phyloP scores from a whole-genome alignment of 30 jellyfish, hydroid and myxozoan species.

The Catostylus mosaicus region DNA sequence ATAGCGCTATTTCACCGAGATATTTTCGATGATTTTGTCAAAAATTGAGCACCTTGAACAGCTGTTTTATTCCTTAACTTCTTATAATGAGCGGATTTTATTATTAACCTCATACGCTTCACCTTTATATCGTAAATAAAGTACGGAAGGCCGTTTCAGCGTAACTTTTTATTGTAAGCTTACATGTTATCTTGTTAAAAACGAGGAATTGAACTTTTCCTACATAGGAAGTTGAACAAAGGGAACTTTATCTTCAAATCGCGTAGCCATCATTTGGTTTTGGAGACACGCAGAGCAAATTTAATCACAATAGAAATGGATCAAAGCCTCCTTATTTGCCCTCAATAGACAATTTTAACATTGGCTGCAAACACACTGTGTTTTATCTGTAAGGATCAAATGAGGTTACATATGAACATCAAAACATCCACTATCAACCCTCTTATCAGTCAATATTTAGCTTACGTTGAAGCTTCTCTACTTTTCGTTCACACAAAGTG shows the following conservation, averaged over 20 bases:
- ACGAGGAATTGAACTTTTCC: background rate
- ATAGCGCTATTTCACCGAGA: too few species aligned
- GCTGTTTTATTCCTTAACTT: too few species aligned
- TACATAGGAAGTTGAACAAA: slow-evolving; percentile 13
- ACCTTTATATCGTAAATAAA: background rate
- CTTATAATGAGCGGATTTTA: too few species aligned
- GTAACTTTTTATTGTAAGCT: background rate
- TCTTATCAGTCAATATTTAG: background rate
- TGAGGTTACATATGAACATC: background rate
- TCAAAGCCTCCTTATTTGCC: slow-evolving; percentile 16
- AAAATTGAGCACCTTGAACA: too few species aligned
- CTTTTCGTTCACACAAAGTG: too few species aligned
- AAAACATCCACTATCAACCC: background rate
- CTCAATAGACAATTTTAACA: slow-evolving; percentile 12
- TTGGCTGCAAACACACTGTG: slow-evolving; percentile 37
- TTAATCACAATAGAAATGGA: slow-evolving; percentile 34
- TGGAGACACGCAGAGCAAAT: slow-evolving; percentile 46
- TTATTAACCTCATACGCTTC: too few species aligned
- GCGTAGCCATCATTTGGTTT: slow-evolving; percentile 32
- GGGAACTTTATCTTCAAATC: slow-evolving; percentile 31
- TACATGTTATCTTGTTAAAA: slow-evolving; percentile 23
- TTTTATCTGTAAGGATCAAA: slow-evolving; percentile 17
- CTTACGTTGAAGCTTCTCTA: background rate
- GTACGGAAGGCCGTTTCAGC: background rate
- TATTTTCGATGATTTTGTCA: too few species aligned